phyloP scores from a whole-genome alignment of 2,797 vertebrate species.

The Poeciliopsis paucimaculata region DNA sequence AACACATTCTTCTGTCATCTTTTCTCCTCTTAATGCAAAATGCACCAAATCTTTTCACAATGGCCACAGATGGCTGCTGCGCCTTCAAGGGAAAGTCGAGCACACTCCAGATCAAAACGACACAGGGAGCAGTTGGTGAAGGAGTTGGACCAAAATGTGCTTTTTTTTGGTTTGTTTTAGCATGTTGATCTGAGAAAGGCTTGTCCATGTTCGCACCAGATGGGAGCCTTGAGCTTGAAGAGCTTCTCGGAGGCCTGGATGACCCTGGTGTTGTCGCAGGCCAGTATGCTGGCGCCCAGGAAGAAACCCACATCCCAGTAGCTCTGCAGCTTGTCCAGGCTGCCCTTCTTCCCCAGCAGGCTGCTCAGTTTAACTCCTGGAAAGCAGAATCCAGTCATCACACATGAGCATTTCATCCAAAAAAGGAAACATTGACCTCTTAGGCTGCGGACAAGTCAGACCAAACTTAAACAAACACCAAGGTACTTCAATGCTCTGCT shows the following conservation, averaged over 20 bases:
- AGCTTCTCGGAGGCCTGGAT: slow-evolving; percentile 98
- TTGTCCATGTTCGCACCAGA: slow-evolving; percentile 85
- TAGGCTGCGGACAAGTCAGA: background rate
- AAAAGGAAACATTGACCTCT: background rate
- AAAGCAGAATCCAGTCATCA: slow-evolving; percentile 18
- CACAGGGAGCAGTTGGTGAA: slow-evolving; percentile 3
- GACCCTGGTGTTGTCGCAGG: slow-evolving; percentile 93
- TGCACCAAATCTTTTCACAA: slow-evolving; percentile 22
- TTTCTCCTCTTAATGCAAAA: slow-evolving; percentile 11
- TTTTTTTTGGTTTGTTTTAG: background rate
- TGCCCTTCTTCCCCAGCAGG: slow-evolving; percentile 96
- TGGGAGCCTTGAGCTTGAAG: slow-evolving; percentile 95
- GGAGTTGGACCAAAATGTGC: slow-evolving; percentile 4
- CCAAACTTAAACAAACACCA: background rate
- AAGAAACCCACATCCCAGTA: slow-evolving; percentile 99
- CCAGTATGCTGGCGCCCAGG: slow-evolving; percentile 94
- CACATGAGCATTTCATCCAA: background rate
- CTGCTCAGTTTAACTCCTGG: slow-evolving; percentile 98
- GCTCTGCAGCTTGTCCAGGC: slow-evolving; percentile 96
- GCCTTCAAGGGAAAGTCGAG: slow-evolving; percentile 28
- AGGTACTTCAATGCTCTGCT: background rate
- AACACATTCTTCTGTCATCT: background rate
- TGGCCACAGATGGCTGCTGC: slow-evolving; percentile 44
- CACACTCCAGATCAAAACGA: slow-evolving; percentile 20
- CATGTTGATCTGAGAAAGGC: background rate